A percentile compares a stretch with the other conserved stretches of the same genome.
Evolutionary conservation across 2,797 vertebrate species (phyloP).

Genomic region (Urosaurus nigricauda): DNA sequence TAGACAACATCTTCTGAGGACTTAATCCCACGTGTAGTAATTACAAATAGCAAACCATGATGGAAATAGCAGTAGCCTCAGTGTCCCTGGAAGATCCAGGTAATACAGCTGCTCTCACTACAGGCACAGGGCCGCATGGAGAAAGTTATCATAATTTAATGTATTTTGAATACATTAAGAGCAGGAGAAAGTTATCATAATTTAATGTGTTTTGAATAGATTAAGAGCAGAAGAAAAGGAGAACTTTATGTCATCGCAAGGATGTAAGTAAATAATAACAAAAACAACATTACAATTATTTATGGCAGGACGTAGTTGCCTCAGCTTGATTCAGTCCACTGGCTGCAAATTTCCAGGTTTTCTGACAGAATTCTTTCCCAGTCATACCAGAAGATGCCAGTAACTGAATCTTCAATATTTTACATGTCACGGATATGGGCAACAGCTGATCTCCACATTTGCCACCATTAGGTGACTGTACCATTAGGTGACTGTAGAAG

Average conservation of each 20-base stretch:
- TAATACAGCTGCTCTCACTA: neutral
- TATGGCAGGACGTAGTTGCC: neutral
- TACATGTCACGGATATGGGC: neutral
- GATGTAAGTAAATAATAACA: neutral
- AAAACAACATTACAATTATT: neutral
- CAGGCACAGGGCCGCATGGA: neutral
- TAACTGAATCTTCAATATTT: neutral
- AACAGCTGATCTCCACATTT: neutral
- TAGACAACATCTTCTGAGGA: neutral
- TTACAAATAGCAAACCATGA: neutral
- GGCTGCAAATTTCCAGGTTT: neutral
- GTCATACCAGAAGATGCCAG: neutral
- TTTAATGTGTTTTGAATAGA: too few relatives aligned
- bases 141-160: neutral
- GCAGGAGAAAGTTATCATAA: neutral
- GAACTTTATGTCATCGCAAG: neutral
- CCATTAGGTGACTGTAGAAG: neutral
- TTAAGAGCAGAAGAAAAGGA: too few relatives aligned
- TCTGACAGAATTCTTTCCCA: neutral
- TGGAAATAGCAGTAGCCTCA: neutral
- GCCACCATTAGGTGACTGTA: too few relatives aligned
- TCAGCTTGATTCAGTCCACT: neutral
- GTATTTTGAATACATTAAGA: neutral
- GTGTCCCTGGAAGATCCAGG: neutral
- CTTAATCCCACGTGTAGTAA: neutral